Base-by-base conservation (phyloP, 1,140 invertebrate species). In the Panagrolaimus sp. region DNA sequence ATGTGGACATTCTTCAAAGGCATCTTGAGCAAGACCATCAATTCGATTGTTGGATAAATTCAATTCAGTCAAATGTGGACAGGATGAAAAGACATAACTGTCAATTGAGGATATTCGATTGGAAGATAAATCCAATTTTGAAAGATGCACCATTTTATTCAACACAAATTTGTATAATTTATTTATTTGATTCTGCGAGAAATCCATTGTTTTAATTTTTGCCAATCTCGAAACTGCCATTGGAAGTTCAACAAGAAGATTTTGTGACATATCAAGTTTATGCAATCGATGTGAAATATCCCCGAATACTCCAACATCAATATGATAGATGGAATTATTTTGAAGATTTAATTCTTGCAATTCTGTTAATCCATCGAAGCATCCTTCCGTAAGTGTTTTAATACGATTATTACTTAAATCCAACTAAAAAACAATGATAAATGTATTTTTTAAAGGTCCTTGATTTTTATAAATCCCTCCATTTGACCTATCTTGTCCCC, bases 1-100 rank as follows among this genome's bases (percentile, higher is more conserved):
- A n/a, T 75, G 67, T 4, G 79, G 78, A 55, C 75, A 81, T 66
- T 81, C 80, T 7, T 77, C 43, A 45, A 81, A 82, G 0, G 76
- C 72, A 47, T 80, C 74, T 10, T 44, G 65, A 67, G 70, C 69
- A 6, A 77, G 10, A 5, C 47, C 46, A 5, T 73, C 67, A 46
- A 81, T 82, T 17, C 65, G 48, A 67, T 81, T 81, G 43, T 68
- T 44, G 62, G 62, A 58, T 10, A 81, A 52, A 32, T 75, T 69
- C 10, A 81, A 38, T 15, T 73, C 70, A 3, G 47, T 67, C 17
- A 80, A 67, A 58, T 76, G 65, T 12, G 65, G 24, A 44, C 70
- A 76, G 55, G 80, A 80, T 52, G 75, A 63, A 70, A 80, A 80
- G 21, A 80, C 74, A 65, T 78, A 81, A 28, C 65, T 72, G 4